phyloP scores from a whole-genome alignment of 2,888 invertebrate genomes.

The Entomobrya multifasciata region DNA sequence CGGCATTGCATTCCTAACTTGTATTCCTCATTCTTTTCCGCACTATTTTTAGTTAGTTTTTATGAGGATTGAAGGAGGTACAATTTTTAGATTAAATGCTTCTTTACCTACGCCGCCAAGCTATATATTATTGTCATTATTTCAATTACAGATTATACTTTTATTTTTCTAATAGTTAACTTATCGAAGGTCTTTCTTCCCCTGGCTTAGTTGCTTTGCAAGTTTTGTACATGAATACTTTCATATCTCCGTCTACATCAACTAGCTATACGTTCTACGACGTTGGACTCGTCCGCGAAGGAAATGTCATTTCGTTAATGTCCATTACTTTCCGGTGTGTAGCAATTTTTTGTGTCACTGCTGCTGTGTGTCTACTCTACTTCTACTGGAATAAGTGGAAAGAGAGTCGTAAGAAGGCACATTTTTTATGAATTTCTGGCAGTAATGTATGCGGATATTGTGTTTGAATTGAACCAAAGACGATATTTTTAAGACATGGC shows the following conservation, averaged over 20 bases:
- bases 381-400: too few relatives aligned
- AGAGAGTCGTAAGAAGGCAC: neutral
- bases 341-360: neutral
- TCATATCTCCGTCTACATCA: too few relatives aligned
- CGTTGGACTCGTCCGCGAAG: neutral
- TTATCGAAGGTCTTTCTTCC: too few relatives aligned
- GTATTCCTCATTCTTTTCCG: constrained; percentile 26
- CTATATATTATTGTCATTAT: neutral
- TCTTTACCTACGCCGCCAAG: too few relatives aligned
- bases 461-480: constrained; percentile 29
- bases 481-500: constrained; percentile 37
- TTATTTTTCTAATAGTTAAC: too few relatives aligned
- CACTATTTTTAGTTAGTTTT: constrained; percentile 10
- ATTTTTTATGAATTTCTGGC: constrained; percentile 40
- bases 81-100: too few relatives aligned
- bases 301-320: constrained; percentile 39
- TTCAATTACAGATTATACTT: too few relatives aligned
- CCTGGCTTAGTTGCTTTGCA: too few relatives aligned
- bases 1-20: too few relatives aligned
- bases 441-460: constrained; percentile 42
- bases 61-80: neutral
- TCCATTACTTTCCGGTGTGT: constrained; percentile 23
- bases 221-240: too few relatives aligned
- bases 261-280: neutral
- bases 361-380: neutral